Percentiles rank a stretch among this genome's conserved stretches.
These are phyloP conservation scores for Solenopsis fugax DNA, from an alignment of 1,140 invertebrate species.

Conservation along the genomic window DNA sequence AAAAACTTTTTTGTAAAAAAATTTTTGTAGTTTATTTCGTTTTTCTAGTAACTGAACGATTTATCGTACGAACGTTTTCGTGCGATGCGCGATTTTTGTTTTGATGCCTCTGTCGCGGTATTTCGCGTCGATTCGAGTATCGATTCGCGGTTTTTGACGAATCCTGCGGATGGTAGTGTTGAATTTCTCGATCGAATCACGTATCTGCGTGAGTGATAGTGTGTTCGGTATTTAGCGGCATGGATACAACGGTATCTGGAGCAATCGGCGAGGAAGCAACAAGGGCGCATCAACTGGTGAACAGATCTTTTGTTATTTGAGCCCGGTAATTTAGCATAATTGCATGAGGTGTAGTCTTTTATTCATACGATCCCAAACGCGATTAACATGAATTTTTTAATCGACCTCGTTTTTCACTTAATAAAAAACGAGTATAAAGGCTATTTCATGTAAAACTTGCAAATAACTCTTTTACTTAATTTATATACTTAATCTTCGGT, in stretches of 20 bases:
- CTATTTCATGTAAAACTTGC: no score
- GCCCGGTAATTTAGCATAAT: neutral
- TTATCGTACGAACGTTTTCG: neutral
- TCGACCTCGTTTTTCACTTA: neutral
- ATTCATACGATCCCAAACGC: neutral
- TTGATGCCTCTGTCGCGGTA: neutral
- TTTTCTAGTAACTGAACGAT: neutral
- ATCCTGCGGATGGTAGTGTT: neutral
- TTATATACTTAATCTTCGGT: no score
- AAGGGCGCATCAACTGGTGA: neutral
- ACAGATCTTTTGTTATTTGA: constrained; percentile 3
- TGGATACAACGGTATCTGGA: neutral
- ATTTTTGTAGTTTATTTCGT: no score
- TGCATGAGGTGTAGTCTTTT: neutral
- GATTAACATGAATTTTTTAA: neutral
- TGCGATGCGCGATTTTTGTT: neutral
- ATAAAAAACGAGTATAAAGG: no score
- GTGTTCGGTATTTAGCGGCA: neutral
- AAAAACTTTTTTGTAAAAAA: no score
- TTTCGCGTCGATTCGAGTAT: neutral
- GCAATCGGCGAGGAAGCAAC: neutral
- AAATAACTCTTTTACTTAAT: no score
- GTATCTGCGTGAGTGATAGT: neutral
- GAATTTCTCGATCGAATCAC: neutral
- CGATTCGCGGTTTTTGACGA: neutral